These are phyloP conservation scores for Drosophila sechellia DNA, from an alignment of 1,140 invertebrate species.

Conservation along the genomic window DNA sequence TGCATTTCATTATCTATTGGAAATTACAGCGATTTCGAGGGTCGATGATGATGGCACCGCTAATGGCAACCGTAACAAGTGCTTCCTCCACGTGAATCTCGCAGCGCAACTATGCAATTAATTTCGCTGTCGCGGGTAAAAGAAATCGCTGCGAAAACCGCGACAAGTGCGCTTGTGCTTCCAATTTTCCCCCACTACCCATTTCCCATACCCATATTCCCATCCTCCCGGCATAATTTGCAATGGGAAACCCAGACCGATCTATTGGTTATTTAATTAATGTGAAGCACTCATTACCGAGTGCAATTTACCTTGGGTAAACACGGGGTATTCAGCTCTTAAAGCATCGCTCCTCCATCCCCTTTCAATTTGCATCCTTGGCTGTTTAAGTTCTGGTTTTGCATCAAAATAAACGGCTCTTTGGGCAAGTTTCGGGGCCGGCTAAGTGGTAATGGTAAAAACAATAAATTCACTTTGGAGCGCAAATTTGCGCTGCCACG, in stretches of 20 bases:
- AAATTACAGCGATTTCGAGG: constrained; percentile 63
- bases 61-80: constrained; percentile 48
- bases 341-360: constrained; percentile 15
- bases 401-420: constrained; percentile 58
- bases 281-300: constrained; percentile 45
- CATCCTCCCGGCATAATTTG: constrained; percentile 27
- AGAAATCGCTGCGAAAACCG: constrained; percentile 26
- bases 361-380: constrained; percentile 42
- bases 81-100: constrained; percentile 30
- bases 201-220: background rate
- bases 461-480: constrained; percentile 65
- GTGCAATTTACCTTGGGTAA: constrained; percentile 23
- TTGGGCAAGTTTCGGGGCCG: constrained; percentile 44
- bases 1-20: constrained; percentile 77
- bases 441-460: constrained; percentile 57
- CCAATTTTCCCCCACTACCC: background rate
- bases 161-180: constrained; percentile 13
- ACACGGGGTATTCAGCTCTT: constrained; percentile 8
- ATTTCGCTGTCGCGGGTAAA: constrained; percentile 43
- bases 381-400: constrained; percentile 33
- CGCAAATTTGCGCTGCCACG: constrained; percentile 46
- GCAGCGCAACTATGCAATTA: constrained; percentile 53
- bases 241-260: constrained; percentile 5
- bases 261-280: constrained; percentile 51
- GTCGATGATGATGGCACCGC: constrained; percentile 34